Percentiles rank a stretch among this genome's conserved stretches.
Evolutionary conservation across 2,113 vertebrate species (phyloP).

Genomic region (Alligator sinensis): DNA sequence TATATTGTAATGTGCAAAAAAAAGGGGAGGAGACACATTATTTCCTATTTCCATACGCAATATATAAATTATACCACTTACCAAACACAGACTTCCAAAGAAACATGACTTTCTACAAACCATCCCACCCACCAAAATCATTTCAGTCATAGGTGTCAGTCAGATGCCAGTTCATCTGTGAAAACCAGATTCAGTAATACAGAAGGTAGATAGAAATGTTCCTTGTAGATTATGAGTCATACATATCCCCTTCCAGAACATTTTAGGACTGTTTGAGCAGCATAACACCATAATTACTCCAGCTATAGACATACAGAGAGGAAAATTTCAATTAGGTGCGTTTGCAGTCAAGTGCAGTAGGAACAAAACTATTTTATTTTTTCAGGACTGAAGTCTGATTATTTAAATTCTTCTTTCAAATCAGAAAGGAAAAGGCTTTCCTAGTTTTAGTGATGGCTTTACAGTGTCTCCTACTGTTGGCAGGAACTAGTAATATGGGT

Average conservation of each 20-base stretch:
- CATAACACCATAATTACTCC: accelerated
- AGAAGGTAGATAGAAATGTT: background rate
- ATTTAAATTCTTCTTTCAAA: accelerated
- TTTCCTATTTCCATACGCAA: background rate
- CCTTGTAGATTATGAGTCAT: background rate
- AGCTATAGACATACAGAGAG: background rate
- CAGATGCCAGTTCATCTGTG: background rate
- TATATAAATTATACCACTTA: background rate
- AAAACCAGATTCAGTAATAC: background rate
- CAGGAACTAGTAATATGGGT: background rate
- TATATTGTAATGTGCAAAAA: background rate
- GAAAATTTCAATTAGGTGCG: background rate
- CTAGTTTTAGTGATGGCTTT: accelerated
- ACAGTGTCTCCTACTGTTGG: background rate
- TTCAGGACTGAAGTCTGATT: background rate
- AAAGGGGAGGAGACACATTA: background rate
- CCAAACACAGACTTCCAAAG: background rate
- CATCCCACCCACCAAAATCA: background rate
- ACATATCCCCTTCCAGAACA: background rate
- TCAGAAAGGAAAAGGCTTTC: background rate
- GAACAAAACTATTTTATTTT: background rate
- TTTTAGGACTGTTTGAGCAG: accelerated
- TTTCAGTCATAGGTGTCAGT: constrained; percentile 32
- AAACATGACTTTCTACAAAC: constrained; percentile 6
- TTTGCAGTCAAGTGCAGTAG: background rate